Base-by-base conservation (phyloP, 2,888 invertebrate genomes). In the Itoplectis maculator region DNA sequence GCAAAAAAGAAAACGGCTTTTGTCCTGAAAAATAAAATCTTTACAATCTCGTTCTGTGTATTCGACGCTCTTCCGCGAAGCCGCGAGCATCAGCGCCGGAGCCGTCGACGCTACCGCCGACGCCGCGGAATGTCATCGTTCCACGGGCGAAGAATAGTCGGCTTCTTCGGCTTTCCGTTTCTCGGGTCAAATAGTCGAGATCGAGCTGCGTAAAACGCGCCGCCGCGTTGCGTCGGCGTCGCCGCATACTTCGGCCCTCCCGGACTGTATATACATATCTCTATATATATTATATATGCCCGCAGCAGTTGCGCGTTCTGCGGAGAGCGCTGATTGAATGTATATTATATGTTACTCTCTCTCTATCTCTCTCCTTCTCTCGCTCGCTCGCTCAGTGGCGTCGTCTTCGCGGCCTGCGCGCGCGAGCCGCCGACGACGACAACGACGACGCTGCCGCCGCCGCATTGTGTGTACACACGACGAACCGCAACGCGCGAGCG, bases 181-280 rank as follows among this genome's bases (percentile, higher is more conserved):
- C 35, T 59, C 29, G 56, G 81, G 81, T 81, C 77, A 81, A 81
- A 74, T 51, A 73, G 77, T 69, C 73, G 77, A 81, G 77, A 77
- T 78, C 81, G 77, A 81, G 73, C 61, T 54, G 77, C 77, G 77
- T 73, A 63, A 81, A 69, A 74, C 69, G 54, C 29, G 29, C 29
- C 5, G 3, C 68, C 59, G 61, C 56, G 73, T 77, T 78, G 81
- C 77, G 77, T 69, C 73, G 81, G 69, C 81, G 73, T 63, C 73
- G 73, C 63, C 73, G 73, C 81, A 78, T 77, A 81, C 77, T 81
- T 69, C n/a, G 63, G 68, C 54, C 77, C 81, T 74, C 74, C 35
- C 18, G 42, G 68, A 29, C 49, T 20, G 42, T 69, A 80, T 81
- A n/a, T n/a, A n/a, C n/a, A n/a, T n/a, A n/a, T n/a, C n/a, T n/a